These are phyloP conservation scores for Nomada lathburiana DNA, from an alignment of 2,888 invertebrate genomes.

Conservation along the genomic window DNA sequence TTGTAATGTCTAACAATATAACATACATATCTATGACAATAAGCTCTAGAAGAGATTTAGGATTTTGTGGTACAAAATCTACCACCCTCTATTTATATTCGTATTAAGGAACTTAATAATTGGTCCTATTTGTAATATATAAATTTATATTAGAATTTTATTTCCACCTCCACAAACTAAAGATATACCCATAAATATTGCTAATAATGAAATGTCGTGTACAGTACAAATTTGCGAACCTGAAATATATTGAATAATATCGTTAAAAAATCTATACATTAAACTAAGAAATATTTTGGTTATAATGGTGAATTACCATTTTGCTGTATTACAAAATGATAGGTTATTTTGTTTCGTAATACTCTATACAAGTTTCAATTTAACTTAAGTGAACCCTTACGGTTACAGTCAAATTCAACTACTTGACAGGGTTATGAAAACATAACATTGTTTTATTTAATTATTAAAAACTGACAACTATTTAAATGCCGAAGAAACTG, in stretches of 20 bases:
- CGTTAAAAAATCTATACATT: not conserved
- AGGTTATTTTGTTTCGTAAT: constrained; percentile 16
- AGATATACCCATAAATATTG: not conserved
- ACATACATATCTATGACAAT: too few species aligned
- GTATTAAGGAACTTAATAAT: constrained; percentile 67
- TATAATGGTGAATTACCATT: not conserved
- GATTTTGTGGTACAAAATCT: constrained; percentile 64
- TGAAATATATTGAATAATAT: constrained; percentile 4
- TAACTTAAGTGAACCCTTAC: not conserved
- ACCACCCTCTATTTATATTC: constrained; percentile 78
- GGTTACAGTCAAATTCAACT: not conserved
- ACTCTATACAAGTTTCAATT: not conserved
- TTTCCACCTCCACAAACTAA: not conserved
- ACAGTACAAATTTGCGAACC: constrained; percentile 10
- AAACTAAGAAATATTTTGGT: constrained; percentile 32
- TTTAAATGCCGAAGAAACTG: constrained; percentile 27
- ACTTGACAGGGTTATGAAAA: not conserved
- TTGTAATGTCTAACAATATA: too few species aligned
- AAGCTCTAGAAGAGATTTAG: too few species aligned
- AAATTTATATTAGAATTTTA: constrained; percentile 9
- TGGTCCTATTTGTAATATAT: constrained; percentile 30
- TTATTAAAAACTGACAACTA: constrained; percentile 18
- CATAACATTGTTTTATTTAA: not conserved
- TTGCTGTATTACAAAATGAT: not conserved
- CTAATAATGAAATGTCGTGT: not conserved